Evolutionary conservation across 2,888 invertebrate genomes (phyloP).

Genomic region (Icerya purchasi): DNA sequence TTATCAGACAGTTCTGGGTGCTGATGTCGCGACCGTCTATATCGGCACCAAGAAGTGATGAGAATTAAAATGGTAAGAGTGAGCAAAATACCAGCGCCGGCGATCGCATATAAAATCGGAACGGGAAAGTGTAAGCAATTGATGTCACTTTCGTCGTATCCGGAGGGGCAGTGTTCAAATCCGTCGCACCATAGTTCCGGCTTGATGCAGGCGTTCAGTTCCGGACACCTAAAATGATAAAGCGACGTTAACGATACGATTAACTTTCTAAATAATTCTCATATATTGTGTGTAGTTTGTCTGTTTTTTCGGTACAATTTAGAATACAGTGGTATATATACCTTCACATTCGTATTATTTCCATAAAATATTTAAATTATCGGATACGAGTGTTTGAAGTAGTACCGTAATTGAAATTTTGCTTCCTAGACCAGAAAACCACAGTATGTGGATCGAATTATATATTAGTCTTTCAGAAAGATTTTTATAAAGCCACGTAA

Average conservation of each 20-base stretch:
- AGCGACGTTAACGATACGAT: neutral
- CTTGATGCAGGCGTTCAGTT: conserved; percentile 58
- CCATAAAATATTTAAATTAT: neutral
- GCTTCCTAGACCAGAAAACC: too few species aligned
- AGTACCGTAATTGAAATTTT: too few species aligned
- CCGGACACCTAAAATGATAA: conserved; percentile 41
- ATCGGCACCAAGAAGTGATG: conserved; percentile 32
- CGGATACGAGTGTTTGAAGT: too few species aligned
- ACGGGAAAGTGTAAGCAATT: conserved; percentile 49
- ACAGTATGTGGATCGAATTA: too few species aligned
- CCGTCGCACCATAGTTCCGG: conserved; percentile 62
- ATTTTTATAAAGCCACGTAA: too few species aligned
- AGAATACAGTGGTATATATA: neutral
- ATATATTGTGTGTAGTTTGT: neutral
- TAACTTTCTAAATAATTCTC: neutral
- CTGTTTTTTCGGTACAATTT: neutral
- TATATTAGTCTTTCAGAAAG: too few species aligned
- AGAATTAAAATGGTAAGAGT: conserved; percentile 36
- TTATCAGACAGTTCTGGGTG: conserved; percentile 17
- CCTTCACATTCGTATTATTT: neutral
- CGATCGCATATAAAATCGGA: conserved; percentile 31
- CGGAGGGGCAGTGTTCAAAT: conserved; percentile 53
- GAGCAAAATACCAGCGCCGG: conserved; percentile 38
- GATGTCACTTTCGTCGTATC: conserved; percentile 55
- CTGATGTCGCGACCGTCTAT: conserved; percentile 8